Base-by-base conservation (phyloP, 2,888 invertebrate species). In the Bedellia somnulentella region DNA sequence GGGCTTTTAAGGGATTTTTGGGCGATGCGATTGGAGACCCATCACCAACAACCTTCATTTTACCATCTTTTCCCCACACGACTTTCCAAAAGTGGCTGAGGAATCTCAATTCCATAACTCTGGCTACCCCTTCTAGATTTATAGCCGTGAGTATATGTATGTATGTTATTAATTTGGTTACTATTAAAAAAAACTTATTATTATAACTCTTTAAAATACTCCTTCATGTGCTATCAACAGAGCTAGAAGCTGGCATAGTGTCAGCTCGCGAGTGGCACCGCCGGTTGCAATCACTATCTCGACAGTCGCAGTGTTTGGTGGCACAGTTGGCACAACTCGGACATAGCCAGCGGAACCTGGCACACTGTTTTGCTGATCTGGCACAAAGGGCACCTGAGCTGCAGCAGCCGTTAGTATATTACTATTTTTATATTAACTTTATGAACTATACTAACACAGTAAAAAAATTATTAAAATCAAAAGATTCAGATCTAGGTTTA, bases 371-470 rank as follows among this genome's bases (percentile, higher is more conserved):
- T 68, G 89, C 93, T 8, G 96, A 97, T 49, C 78, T 98, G 43
- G 93, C 96, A 31, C 93, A 96, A 76, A 94, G 95, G 62, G 93
- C 94, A 36, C 95, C 96, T 1, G 95, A 96, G 59, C 78, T 98
- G 29, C 93, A 95, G 63, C 91, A 93, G 37, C 71, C 68, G 66
- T 66, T 1, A 42, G 57, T 48, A 24, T 11, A 24, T 2, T 18
- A 3, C n/a, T n/a, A 10, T 9, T n/a, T n/a, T n/a, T n/a, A n/a
- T n/a, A n/a, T n/a, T n/a, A n/a, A n/a, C n/a, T n/a, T n/a, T n/a
- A n/a, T n/a, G n/a, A n/a, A n/a, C n/a, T n/a, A n/a, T n/a, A n/a
- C n/a, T n/a, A n/a, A n/a, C n/a, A n/a, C n/a, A n/a, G n/a, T n/a
- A n/a, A n/a, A n/a, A n/a, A n/a, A n/a, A n/a, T n/a, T n/a, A n/a